Percentiles rank a stretch among this genome's conserved stretches.
phyloP scores from a whole-genome alignment of 2,113 vertebrate genomes.

The Vimba vimba region DNA sequence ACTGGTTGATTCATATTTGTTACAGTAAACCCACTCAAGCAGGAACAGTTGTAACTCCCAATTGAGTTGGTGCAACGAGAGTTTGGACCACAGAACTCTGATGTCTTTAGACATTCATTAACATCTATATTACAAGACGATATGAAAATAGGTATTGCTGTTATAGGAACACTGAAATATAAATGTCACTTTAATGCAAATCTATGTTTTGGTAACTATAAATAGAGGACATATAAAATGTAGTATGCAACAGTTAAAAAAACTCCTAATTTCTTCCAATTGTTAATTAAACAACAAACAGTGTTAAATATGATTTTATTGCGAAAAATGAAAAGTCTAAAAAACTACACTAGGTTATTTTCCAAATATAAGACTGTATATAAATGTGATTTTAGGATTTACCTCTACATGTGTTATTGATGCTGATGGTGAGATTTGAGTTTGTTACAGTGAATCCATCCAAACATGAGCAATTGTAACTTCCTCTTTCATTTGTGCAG shows the following conservation, averaged over 20 bases:
- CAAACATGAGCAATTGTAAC: conserved; percentile 22
- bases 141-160: background rate
- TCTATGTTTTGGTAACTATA: too few relatives aligned
- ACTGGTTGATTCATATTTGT: background rate
- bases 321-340: background rate
- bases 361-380: background rate
- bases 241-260: too few relatives aligned
- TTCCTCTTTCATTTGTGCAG: conserved; percentile 5
- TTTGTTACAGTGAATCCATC: background rate
- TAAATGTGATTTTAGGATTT: background rate
- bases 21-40: background rate
- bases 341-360: background rate
- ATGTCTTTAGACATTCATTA: background rate
- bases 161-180: too few relatives aligned
- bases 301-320: background rate
- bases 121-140: background rate
- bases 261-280: background rate
- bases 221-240: too few relatives aligned
- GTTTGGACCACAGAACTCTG: conserved; percentile 13
- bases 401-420: conserved; percentile 17
- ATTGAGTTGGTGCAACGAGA: background rate
- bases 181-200: too few relatives aligned
- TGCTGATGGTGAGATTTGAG: background rate
- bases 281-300: background rate
- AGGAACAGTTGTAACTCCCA: conserved; percentile 25